Evolutionary conservation across 2,113 vertebrate genomes (phyloP), one percentile per base, ranked within the genome.

Genomic region (Lagopus leucura): DNA sequence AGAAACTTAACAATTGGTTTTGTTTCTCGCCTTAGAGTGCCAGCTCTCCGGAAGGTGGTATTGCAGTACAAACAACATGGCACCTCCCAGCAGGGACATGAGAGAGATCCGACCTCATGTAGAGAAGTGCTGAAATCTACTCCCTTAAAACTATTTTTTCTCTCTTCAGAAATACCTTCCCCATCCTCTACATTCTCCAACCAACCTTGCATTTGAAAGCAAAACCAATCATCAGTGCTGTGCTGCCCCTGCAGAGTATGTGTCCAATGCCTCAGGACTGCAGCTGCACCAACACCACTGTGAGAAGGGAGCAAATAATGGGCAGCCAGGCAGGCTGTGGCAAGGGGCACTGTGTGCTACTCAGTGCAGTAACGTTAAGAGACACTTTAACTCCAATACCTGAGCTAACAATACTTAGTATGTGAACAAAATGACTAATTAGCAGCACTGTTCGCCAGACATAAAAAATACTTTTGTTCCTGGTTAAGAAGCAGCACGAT

Each of bases 371-470:
- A 86, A 60, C 20, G 30, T 57, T 70, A 94, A 54, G 86, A 93
- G 89, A 73, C 50, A 80, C 89, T 50, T 91, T 50, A 93, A 78
- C 73, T 86, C 42, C 36, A 79, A 13, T 27, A 89, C 30, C 47
- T 54, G 32, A 93, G 89, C 73, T 89, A 91, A 77, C 92, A 91
- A 82, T 38, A 88, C 87, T 88, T 64, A 90, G 72, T 75, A 72
- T 8, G 66, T 60, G 36, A 80, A 94, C 69, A 74, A 94, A 96
- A 74, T 94, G 87, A 90, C 90, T 94, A 86, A 88, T 89, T 93
- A 76, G 34, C 38, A 75, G 81, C 85, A 67, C 78, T 95, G 91
- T 89, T 84, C 88, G 71, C 55, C 82, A 17, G 10, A 60, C 32
- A 61, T 1, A 36, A 22, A 22, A 73, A 11, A 54, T 3, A 10